Evolutionary conservation across 2,888 invertebrate genomes (phyloP).

Genomic region (Callimorpha dominula): DNA sequence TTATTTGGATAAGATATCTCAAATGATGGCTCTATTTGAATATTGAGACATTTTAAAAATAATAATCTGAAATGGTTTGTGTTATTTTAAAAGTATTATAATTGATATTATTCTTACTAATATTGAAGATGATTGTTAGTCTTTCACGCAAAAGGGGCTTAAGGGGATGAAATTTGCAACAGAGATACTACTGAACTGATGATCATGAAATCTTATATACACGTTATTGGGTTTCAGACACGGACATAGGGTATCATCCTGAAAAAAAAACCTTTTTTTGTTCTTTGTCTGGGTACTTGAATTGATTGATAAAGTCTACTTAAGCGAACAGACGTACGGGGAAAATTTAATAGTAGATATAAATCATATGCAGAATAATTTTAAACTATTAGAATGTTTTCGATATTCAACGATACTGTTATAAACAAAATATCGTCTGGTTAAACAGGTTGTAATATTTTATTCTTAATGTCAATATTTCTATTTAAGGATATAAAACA

Average conservation of each 20-base stretch:
- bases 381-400: not conserved
- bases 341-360: not conserved
- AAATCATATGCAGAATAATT: not conserved
- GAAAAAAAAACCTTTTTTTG: too few relatives aligned
- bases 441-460: slow-evolving; percentile 9
- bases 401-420: not conserved
- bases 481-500: slow-evolving; percentile 6
- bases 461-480: slow-evolving; percentile 9
- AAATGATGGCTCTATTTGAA: slow-evolving; percentile 43
- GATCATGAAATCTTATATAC: too few relatives aligned
- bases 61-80: not conserved
- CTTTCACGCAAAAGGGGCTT: too few relatives aligned
- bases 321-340: too few relatives aligned
- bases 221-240: too few relatives aligned
- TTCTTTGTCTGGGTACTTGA: too few relatives aligned
- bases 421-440: not conserved
- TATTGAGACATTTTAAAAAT: slow-evolving; percentile 9
- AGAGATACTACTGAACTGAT: too few relatives aligned
- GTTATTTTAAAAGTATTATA: not conserved
- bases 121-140: too few relatives aligned
- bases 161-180: too few relatives aligned
- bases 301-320: too few relatives aligned
- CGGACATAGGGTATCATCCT: too few relatives aligned
- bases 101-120: not conserved
- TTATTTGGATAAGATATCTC: slow-evolving; percentile 40